Percentiles rank a stretch among this genome's conserved stretches.
Conservation (phyloP, 1,140 invertebrate species). For the Lucilia sericata region DNA sequence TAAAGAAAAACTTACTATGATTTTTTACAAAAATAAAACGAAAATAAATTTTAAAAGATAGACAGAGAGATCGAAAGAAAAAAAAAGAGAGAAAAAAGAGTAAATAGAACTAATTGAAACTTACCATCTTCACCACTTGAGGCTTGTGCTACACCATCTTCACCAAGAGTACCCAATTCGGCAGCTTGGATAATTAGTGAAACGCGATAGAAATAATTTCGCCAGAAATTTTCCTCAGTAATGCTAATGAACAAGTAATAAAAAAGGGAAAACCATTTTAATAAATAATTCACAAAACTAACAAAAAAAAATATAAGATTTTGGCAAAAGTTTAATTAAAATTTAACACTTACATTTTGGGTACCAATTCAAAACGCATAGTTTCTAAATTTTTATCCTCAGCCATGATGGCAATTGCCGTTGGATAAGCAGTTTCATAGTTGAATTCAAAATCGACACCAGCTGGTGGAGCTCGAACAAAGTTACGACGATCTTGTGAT, state of each 20-base stretch:
- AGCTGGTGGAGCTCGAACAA: conserved; percentile 94
- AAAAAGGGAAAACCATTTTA: not conserved
- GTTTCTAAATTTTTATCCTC: conserved; percentile 95
- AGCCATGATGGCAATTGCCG: conserved; percentile 93
- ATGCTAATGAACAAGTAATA: conserved; percentile 74
- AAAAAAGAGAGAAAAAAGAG: not conserved
- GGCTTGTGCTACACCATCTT: conserved; percentile 66
- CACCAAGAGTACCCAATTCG: conserved; percentile 74
- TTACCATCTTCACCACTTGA: conserved; percentile 68
- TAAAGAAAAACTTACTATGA: not conserved
- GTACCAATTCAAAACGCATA: conserved; percentile 99
- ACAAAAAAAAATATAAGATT: not conserved
- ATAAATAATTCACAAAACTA: not conserved
- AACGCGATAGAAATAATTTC: conserved; percentile 99
- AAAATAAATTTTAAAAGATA: not conserved
- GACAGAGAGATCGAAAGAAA: conserved; percentile 25
- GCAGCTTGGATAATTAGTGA: conserved; percentile 97
- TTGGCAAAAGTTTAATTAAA: too few species aligned
- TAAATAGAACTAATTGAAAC: conserved; percentile 48
- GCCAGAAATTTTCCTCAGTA: conserved; percentile 98
- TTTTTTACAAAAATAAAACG: not conserved
- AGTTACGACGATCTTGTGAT: conserved; percentile 97
- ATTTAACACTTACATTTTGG: conserved; percentile 86
- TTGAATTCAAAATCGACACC: conserved; percentile 97
- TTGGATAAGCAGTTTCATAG: conserved; percentile 89